A percentile compares a stretch with the other conserved stretches of the same genome.
Evolutionary conservation across 2,888 invertebrate genomes (phyloP).

Genomic region (Syrista parreyssii): DNA sequence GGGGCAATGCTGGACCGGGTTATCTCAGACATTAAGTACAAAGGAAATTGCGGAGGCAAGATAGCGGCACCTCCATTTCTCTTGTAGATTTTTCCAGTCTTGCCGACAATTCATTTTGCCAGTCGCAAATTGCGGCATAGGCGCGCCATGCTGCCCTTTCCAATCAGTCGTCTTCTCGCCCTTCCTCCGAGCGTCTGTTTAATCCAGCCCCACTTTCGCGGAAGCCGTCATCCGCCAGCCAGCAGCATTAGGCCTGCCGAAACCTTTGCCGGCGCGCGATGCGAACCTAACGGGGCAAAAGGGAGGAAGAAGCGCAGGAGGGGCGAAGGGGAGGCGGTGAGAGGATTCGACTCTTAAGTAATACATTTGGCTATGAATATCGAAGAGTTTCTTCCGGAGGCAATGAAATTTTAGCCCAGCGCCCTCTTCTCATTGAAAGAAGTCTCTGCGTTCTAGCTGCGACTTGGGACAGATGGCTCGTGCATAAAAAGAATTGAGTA

Average conservation of each 20-base stretch:
- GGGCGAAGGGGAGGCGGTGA: too few species aligned
- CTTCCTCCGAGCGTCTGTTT: neutral
- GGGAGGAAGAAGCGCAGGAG: too few species aligned
- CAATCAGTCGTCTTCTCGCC: slow-evolving; percentile 45
- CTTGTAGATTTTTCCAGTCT: too few species aligned
- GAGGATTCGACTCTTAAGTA: slow-evolving; percentile 41
- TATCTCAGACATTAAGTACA: too few species aligned
- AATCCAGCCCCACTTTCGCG: slow-evolving; percentile 23
- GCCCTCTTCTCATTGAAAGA: slow-evolving; percentile 50
- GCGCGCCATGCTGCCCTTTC: slow-evolving; percentile 48
- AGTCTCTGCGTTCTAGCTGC: slow-evolving; percentile 42
- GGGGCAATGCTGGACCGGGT: too few species aligned
- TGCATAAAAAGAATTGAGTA: slow-evolving; percentile 44
- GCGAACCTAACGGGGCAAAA: too few species aligned
- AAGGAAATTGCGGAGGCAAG: too few species aligned
- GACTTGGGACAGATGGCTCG: slow-evolving; percentile 44
- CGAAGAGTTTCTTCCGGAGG: slow-evolving; percentile 22
- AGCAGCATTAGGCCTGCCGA: too few species aligned
- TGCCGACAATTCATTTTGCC: slow-evolving; percentile 11
- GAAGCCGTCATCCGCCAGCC: too few species aligned
- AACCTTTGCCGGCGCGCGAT: too few species aligned
- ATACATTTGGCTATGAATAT: slow-evolving; percentile 57
- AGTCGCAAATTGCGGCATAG: slow-evolving; percentile 55
- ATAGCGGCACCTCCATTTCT: too few species aligned
- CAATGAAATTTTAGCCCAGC: too few species aligned